Evolutionary conservation across 2,797 vertebrate species (phyloP), one percentile per base, ranked within the genome.

Genomic region (Pipistrellus nathusii): DNA sequence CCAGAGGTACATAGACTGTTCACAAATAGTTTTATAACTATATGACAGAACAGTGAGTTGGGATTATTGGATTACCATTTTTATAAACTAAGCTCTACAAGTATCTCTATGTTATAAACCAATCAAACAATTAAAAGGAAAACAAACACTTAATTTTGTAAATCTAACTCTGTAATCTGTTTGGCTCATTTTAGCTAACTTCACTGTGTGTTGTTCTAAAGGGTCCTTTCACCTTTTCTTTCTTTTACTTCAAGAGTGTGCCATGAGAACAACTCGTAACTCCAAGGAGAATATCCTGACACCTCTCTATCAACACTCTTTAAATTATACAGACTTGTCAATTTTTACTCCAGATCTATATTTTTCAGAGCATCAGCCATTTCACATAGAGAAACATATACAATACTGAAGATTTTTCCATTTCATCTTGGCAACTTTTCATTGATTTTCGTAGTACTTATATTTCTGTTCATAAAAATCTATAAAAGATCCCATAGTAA

Each of bases 61-160:
- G 48, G 21, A 87, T 73, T 59, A 91, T 32, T 20, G 3, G 91
- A 86, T 89, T 68, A 94, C 57, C 32, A 85, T 2, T 41, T 53
- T 72, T 51, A 85, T 92, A 2, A 11, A 82, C 8, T 6, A 2
- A 59, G 82, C 13, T 15, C 35, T 32, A 90, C 23, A 25, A 35
- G 32, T 8, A 88, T 20, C 32, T 87, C 64, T 20, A 35, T 32
- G n/a, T 38, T 78, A 53, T 25, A 83, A 20, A 76, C 20, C 25
- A 44, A 82, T 81, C 44, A 83, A 91, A 88, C n/a, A 77, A 94
- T n/a, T 88, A 59, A 94, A 84, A 92, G 89, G 20, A 81, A 71
- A 83, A 90, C 9, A 90, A 90, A 90, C 88, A 17, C 4, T n/a
- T 48, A 69, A 82, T 76, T 88, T 59, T 0, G 5, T 57, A 92